A percentile compares a stretch with the other conserved stretches of the same genome.
These are phyloP conservation scores for Troglohyphantes excavatus DNA, from an alignment of 2,888 invertebrate genomes.

Conservation along the genomic window DNA sequence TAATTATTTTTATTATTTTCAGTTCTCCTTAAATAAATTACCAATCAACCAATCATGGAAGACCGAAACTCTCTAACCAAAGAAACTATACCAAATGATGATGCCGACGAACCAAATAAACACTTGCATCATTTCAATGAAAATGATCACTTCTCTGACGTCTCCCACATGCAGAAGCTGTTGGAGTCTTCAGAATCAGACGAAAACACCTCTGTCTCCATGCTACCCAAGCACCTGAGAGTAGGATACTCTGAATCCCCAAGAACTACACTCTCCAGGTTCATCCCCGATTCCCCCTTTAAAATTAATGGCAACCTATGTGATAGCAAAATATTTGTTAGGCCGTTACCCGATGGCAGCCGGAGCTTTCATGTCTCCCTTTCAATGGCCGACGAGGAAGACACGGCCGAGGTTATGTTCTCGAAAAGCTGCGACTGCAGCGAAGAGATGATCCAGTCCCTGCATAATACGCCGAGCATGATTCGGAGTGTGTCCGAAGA, in stretches of 20 bases:
- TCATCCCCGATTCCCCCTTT: conserved; percentile 62
- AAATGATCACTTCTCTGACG: conserved; percentile 18
- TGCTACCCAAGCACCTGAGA: conserved; percentile 23
- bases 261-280: conserved; percentile 64
- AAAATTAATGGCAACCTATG: conserved; percentile 55
- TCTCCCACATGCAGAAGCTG: conserved; percentile 17
- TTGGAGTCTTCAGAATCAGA: conserved; percentile 41
- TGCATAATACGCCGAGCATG: conserved; percentile 39
- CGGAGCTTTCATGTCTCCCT: conserved; percentile 66
- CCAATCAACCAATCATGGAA: conserved; percentile 22
- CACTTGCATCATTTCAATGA: conserved; percentile 2
- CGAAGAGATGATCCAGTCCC: conserved; percentile 50
- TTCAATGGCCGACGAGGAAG: conserved; percentile 59
- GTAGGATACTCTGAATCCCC: conserved; percentile 59
- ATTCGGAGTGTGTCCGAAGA: conserved; percentile 73
- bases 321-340: conserved; percentile 70
- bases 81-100: conserved; percentile 43
- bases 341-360: conserved; percentile 25
- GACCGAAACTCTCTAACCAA: conserved; percentile 1
- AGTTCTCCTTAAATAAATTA: conserved; percentile 17
- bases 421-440: conserved; percentile 72
- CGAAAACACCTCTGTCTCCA: background rate
- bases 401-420: conserved; percentile 13
- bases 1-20: conserved; percentile 20
- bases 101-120: conserved; percentile 72